Evolutionary conservation across 2,888 invertebrate genomes (phyloP), one percentile per base, ranked within the genome.

Genomic region (Plemyria rubiginata): DNA sequence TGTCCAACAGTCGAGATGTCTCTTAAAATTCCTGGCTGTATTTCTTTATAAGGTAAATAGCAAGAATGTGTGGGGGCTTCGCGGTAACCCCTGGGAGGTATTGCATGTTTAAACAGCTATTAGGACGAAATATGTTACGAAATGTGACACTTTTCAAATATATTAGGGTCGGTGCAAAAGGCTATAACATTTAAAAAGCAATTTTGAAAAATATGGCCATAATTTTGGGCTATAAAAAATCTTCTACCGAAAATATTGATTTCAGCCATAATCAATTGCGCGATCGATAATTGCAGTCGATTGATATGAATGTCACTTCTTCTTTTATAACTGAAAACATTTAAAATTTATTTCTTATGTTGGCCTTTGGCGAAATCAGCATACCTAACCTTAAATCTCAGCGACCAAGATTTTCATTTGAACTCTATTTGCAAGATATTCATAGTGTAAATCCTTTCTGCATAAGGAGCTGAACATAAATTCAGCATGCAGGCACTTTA

Each of bases 1-100:
- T 29, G 68, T 60, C 54, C 41, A 40, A 43, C 29, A 67, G 60
- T 67, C 65, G 68, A 64, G 68, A 73, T 72, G 68, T 71, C 76
- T 62, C 67, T 71, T 60, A 73, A 77, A 22, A 80, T 81, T 77
- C 75, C 70, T 65, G 60, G 67, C 54, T 65, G 70, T 70, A 62
- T 56, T 28, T 66, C 68, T 49, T 16, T 53, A 22, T 40, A 49
- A 70, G 72, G 68, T 72, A 70, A 76, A 55, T 68, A 72, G 75
- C 73, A 70, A 67, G 72, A 79, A 77, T 76, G 75, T 68, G 73
- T 75, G 63, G 73, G 74, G 69, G 72, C 66, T 56, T 65, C 73
- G 69, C 15, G 29, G 41, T 76, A 76, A 62, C 70, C 70, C 64
- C 32, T 72, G 68, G 71, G 70, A 71, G 55, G 40, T 41, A 52